These are phyloP conservation scores for Drosophila carrolli DNA, from an alignment of 1,140 invertebrate species.

Conservation along the genomic window DNA sequence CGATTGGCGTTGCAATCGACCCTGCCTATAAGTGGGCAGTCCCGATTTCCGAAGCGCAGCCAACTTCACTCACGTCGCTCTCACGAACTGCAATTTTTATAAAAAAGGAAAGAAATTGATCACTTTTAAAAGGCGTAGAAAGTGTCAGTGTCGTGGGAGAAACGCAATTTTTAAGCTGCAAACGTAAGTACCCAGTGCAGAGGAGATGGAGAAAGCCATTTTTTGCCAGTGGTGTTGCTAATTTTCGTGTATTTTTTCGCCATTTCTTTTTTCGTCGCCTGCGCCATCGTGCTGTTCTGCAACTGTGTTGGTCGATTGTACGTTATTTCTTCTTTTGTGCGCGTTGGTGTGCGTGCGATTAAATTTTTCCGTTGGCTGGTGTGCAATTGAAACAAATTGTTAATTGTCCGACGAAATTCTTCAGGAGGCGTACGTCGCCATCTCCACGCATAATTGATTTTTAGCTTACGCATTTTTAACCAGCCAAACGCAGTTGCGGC, in stretches of 20 bases:
- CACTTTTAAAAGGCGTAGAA: conserved; percentile 49
- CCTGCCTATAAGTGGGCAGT: conserved; percentile 19
- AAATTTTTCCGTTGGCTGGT: conserved; percentile 41
- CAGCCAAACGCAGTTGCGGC: conserved; percentile 4
- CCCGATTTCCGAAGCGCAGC: conserved; percentile 56
- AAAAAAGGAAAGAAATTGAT: conserved; percentile 57
- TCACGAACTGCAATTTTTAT: conserved; percentile 80
- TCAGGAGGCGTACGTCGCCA: conserved; percentile 37
- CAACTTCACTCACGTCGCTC: conserved; percentile 75
- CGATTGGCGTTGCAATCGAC: conserved; percentile 1
- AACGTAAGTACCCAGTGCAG: conserved; percentile 51
- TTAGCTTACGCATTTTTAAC: conserved; percentile 24
- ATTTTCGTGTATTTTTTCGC: conserved; percentile 58
- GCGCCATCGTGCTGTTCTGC: conserved; percentile 62
- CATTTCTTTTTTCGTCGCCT: conserved; percentile 74
- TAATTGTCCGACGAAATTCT: conserved; percentile 29
- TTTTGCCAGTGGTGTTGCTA: conserved; percentile 1
- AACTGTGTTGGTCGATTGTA: conserved; percentile 63
- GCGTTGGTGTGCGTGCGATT: conserved; percentile 48
- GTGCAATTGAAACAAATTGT: conserved; percentile 61
- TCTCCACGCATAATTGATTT: conserved; percentile 31
- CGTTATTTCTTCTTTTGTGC: conserved; percentile 47
- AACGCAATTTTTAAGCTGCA: conserved; percentile 20
- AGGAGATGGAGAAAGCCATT: neutral
- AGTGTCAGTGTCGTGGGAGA: conserved; percentile 41